A percentile compares a stretch with the other conserved stretches of the same genome.
Conservation (phyloP, 2,888 invertebrate species). For the Corbicula japonica region DNA sequence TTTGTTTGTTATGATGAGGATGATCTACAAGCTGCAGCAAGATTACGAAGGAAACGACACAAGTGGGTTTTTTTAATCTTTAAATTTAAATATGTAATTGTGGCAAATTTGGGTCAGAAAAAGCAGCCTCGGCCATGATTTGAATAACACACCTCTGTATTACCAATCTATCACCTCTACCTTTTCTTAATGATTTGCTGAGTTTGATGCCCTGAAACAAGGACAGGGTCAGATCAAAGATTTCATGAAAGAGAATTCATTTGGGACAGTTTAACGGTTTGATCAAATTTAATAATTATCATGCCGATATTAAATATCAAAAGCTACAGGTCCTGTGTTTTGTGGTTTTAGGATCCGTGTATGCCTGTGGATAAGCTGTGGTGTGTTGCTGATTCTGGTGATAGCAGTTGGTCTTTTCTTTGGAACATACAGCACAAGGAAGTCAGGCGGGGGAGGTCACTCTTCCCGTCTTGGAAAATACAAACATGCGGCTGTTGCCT, state of each 20-base stretch:
- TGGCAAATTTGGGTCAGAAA: not conserved
- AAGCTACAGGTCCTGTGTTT: not conserved
- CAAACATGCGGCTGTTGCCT: conserved; percentile 78
- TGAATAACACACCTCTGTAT: not conserved
- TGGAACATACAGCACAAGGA: conserved; percentile 49
- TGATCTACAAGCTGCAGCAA: conserved; percentile 53
- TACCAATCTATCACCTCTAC: too few species aligned
- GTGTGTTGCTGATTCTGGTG: conserved; percentile 51
- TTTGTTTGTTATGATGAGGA: conserved; percentile 64
- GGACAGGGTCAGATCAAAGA: not conserved
- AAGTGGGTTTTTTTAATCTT: conserved; percentile 30
- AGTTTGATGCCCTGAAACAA: not conserved
- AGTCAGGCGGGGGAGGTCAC: conserved; percentile 1
- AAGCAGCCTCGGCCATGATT: not conserved
- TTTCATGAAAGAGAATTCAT: not conserved
- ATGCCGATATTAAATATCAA: not conserved
- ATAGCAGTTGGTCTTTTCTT: conserved; percentile 66
- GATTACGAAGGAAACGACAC: conserved; percentile 48
- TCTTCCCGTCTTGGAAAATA: conserved; percentile 65
- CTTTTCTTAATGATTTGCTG: too few species aligned
- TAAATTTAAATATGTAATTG: not conserved
- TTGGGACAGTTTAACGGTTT: not conserved
- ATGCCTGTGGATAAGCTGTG: conserved; percentile 55
- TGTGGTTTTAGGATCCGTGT: conserved; percentile 54
- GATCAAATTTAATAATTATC: not conserved